Conservation (phyloP, 2,888 invertebrate species). For the Callyntrura guangdongensis region DNA sequence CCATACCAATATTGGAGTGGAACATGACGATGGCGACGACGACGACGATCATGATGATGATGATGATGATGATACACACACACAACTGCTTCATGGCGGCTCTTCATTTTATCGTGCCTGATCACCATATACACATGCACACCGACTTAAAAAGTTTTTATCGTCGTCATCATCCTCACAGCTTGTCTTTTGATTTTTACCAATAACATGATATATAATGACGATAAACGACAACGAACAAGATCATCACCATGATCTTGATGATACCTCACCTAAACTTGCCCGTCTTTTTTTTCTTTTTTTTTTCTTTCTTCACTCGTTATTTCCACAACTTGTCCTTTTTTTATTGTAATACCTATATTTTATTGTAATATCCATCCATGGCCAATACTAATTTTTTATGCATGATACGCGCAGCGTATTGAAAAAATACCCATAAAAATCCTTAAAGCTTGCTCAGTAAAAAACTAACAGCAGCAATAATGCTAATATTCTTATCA, state of each 20-base stretch:
- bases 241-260: slow-evolving; percentile 50
- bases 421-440: slow-evolving; percentile 10
- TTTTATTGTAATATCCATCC: slow-evolving; percentile 55
- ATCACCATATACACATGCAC: neutral
- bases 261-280: slow-evolving; percentile 49
- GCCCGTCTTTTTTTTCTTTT: slow-evolving; percentile 13
- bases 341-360: slow-evolving; percentile 18
- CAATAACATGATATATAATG: slow-evolving; percentile 65
- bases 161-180: slow-evolving; percentile 58
- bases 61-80: neutral
- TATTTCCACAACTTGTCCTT: slow-evolving; percentile 42
- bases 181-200: slow-evolving; percentile 68
- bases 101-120: neutral
- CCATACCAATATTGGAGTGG: slow-evolving; percentile 59
- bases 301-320: neutral
- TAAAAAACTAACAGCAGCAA: neutral
- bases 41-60: too few relatives aligned
- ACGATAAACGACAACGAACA: slow-evolving; percentile 56
- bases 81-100: slow-evolving; percentile 51
- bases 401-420: slow-evolving; percentile 18
- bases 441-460: slow-evolving; percentile 1
- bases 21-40: neutral
- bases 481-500: slow-evolving; percentile 34
- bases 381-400: slow-evolving; percentile 48
- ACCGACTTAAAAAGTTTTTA: slow-evolving; percentile 42